Evolutionary conservation across 35 echinoderm and acorn worm species (phyloP).

Genomic region (Lytechinus variegatus): DNA sequence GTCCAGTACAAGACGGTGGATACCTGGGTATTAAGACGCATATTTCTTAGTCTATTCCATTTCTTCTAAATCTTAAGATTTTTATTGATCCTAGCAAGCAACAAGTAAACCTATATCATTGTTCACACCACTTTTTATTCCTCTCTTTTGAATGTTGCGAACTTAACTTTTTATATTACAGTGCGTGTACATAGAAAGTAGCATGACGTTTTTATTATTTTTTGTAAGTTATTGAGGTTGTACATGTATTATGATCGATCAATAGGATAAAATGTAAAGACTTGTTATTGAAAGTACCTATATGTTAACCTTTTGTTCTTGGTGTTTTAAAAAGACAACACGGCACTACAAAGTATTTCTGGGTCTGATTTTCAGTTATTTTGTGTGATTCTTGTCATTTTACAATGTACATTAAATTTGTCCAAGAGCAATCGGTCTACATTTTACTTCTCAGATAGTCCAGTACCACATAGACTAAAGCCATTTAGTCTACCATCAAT

Average conservation of each 20-base stretch:
- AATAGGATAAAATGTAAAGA: not conserved
- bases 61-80: too few relatives aligned
- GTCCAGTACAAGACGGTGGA: too few relatives aligned
- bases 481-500: too few relatives aligned
- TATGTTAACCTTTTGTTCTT: not conserved
- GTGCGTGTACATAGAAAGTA: not conserved
- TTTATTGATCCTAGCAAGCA: not conserved
- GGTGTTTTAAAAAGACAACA: not conserved
- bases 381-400: not conserved
- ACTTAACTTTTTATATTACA: not conserved
- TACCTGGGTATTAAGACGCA: too few relatives aligned
- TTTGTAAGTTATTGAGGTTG: not conserved
- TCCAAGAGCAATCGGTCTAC: too few relatives aligned
- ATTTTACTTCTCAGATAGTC: too few relatives aligned
- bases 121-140: not conserved
- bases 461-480: too few relatives aligned
- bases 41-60: too few relatives aligned
- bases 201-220: not conserved
- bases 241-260: not conserved
- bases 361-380: not conserved
- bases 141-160: not conserved
- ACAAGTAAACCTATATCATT: not conserved
- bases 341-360: not conserved
- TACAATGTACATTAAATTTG: too few relatives aligned
- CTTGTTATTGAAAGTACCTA: slow-evolving; percentile 3